Base-by-base conservation (phyloP, 1,140 invertebrate genomes). In the Zaprionus tsacasi region DNA sequence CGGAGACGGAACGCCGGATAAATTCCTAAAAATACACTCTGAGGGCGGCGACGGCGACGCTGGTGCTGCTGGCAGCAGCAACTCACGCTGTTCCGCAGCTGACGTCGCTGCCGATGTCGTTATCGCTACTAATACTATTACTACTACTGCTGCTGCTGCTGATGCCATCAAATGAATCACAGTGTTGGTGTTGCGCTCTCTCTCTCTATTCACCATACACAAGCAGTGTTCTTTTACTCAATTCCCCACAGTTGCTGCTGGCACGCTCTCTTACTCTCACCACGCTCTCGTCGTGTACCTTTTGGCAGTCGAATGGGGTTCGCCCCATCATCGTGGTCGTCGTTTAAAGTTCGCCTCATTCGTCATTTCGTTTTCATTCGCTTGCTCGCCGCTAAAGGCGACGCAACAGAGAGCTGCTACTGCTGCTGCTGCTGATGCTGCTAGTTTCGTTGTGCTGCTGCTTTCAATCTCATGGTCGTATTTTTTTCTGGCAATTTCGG, bases 281-380 rank as follows among this genome's bases (percentile, higher is more conserved):
- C 21, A 55, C 27, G 30, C 40, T 30, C 36, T 52, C 50, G 4
- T 55, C 25, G 63, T 33, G 36, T 33, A 52, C 15, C 25, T 64
- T 55, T 56, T 65, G 33, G 21, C 25, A 58, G 54, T 12, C 63
- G 55, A 59, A 21, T 45, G 56, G 30, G 48, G 56, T 38, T 74
- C 27, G 55, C 45, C 45, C 25, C 54, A 36, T 27, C 45, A 50
- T 21, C 17, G 45, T 75, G 55, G 72, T 71, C 17, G 17, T 75
- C 60, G 72, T 66, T 76, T 71, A 71, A 66, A 71, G 38, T 71
- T 54, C 48, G 38, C 25, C 33, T n/a, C n/a, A 48, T 66, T 71
- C 48, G 48, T 77, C 58, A 82, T 86, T 87, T 87, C 82, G 60
- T 79, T 87, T 87, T 88, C 82, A 80, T 88, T 87, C 58, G 75